Conservation (phyloP, 1,140 invertebrate genomes). For the Scaptomyza hsui region DNA sequence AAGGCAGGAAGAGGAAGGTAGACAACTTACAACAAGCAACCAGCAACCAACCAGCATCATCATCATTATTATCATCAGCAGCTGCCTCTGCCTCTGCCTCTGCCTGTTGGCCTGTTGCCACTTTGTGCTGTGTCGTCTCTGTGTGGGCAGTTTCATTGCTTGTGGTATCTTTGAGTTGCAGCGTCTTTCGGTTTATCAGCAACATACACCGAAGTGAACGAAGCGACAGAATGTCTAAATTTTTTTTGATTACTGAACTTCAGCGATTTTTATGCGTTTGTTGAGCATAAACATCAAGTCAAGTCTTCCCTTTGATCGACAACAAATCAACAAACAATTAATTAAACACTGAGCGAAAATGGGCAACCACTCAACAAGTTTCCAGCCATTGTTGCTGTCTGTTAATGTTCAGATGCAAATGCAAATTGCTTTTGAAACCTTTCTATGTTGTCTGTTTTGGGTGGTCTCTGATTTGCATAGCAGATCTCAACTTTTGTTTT, state of each 20-base stretch:
- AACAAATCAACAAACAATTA: slow-evolving; percentile 78
- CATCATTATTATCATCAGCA: slow-evolving; percentile 13
- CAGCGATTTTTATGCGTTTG: slow-evolving; percentile 72
- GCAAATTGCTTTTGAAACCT: slow-evolving; percentile 68
- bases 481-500: slow-evolving; percentile 61
- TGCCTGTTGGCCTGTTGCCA: slow-evolving; percentile 32
- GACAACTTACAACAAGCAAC: slow-evolving; percentile 34
- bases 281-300: slow-evolving; percentile 41
- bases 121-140: slow-evolving; percentile 57
- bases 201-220: too few relatives aligned
- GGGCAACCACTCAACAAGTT: slow-evolving; percentile 3
- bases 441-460: slow-evolving; percentile 43
- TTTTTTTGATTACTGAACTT: slow-evolving; percentile 79
- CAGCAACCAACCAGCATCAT: slow-evolving; percentile 29
- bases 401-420: slow-evolving; percentile 54
- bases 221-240: slow-evolving; percentile 72
- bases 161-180: slow-evolving; percentile 46
- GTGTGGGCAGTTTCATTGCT: slow-evolving; percentile 81
- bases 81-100: slow-evolving; percentile 12
- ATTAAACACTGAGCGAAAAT: slow-evolving; percentile 62
- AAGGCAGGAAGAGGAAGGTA: slow-evolving; percentile 14
- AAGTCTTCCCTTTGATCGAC: slow-evolving; percentile 55
- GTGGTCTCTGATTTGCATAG: slow-evolving; percentile 72
- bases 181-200: slow-evolving; percentile 74
- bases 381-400: slow-evolving; percentile 51